These are phyloP conservation scores for Coregonus ussuriensis DNA, from an alignment of 2,797 vertebrate genomes.

Conservation along the genomic window DNA sequence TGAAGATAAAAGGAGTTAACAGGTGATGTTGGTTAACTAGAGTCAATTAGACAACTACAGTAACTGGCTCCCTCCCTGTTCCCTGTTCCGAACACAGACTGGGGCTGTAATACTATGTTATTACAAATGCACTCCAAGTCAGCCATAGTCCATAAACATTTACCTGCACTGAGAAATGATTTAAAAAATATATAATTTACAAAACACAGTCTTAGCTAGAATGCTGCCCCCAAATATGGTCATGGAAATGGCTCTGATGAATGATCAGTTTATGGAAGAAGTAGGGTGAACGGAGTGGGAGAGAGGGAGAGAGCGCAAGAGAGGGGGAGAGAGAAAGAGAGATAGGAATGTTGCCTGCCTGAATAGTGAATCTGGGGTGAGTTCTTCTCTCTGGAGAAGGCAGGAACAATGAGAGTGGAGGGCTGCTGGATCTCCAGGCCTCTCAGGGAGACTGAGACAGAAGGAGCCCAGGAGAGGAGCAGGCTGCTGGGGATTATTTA, in stretches of 20 bases:
- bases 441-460: slow-evolving; percentile 69
- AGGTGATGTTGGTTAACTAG: not conserved
- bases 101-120: not conserved
- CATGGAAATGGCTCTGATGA: slow-evolving; percentile 1
- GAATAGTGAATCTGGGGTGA: slow-evolving; percentile 11
- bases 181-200: not conserved
- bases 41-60: not conserved
- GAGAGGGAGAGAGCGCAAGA: not conserved
- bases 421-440: slow-evolving; percentile 53
- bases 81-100: not conserved
- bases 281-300: no score
- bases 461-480: slow-evolving; percentile 68
- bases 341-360: slow-evolving; percentile 25
- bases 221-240: not conserved
- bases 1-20: not conserved
- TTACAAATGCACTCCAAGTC: not conserved
- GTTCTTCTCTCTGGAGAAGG: not conserved
- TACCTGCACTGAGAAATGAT: slow-evolving; percentile 2
- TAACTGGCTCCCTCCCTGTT: not conserved
- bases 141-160: slow-evolving; percentile 5
- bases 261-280: slow-evolving; percentile 23
- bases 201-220: not conserved
- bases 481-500: slow-evolving; percentile 72
- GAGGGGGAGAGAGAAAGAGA: slow-evolving; percentile 35
- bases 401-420: not conserved